Percentiles rank a stretch among this genome's conserved stretches.
Evolutionary conservation across 2,888 invertebrate genomes (phyloP).

Genomic region (Lasioglossum figueresi): DNA sequence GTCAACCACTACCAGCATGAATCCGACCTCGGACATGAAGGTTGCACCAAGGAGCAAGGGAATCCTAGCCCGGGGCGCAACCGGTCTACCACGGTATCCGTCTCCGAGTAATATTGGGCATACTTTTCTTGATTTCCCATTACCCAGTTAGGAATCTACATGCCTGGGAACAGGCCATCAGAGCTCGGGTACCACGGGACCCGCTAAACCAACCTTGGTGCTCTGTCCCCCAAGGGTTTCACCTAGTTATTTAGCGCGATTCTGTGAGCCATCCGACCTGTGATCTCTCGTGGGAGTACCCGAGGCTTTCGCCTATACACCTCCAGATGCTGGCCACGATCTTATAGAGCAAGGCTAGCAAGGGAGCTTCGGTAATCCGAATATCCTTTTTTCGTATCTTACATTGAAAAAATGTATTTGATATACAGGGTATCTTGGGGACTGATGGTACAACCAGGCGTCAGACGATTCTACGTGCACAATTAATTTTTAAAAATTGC

Average conservation of each 20-base stretch:
- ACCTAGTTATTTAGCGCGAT: slow-evolving; percentile 1
- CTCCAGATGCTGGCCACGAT: neutral
- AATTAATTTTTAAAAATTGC: too few relatives aligned
- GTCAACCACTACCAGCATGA: neutral
- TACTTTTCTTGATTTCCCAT: neutral
- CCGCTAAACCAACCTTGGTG: neutral
- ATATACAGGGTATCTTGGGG: neutral
- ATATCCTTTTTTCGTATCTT: neutral
- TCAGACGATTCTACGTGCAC: too few relatives aligned
- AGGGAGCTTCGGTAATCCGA: neutral
- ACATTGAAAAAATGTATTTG: neutral
- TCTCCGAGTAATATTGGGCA: neutral
- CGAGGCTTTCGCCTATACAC: neutral
- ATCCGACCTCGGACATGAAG: neutral
- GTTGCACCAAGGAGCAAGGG: neutral
- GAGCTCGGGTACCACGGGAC: neutral
- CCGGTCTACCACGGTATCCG: neutral
- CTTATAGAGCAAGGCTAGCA: neutral
- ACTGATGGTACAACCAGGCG: too few relatives aligned
- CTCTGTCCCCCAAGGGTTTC: neutral
- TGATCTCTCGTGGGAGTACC: neutral
- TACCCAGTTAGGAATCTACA: slow-evolving; percentile 9
- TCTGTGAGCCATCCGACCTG: neutral
- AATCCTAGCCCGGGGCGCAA: neutral
- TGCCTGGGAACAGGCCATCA: neutral